Conservation (phyloP, 2,888 invertebrate genomes). For the Xestia sexstrigata region DNA sequence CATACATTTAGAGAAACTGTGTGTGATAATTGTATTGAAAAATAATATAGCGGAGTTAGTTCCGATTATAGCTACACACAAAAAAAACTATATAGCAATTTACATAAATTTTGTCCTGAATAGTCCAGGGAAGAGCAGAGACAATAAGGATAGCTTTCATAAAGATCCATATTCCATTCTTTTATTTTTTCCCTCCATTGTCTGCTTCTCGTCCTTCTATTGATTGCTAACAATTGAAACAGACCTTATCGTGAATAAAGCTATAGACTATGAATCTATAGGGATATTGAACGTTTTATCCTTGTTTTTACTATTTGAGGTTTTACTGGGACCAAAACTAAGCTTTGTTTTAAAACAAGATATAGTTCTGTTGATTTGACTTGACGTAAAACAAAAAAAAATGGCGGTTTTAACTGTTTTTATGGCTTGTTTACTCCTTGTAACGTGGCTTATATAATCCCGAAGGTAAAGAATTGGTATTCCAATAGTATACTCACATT, state of each 20-base stretch:
- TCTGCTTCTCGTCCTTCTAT: conserved; percentile 24
- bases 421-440: not conserved
- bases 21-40: no score
- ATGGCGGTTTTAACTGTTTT: not conserved
- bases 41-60: not conserved
- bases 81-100: not conserved
- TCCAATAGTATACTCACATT: not conserved
- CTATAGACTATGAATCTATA: conserved; percentile 13
- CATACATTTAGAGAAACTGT: not conserved
- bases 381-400: not conserved
- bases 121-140: conserved; percentile 8
- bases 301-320: not conserved
- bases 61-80: not conserved
- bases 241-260: conserved; percentile 24
- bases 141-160: conserved; percentile 17
- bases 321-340: not conserved
- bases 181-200: conserved; percentile 20
- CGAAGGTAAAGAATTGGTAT: not conserved
- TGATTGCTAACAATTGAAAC: conserved; percentile 24
- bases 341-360: not conserved
- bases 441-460: not conserved
- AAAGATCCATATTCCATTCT: conserved; percentile 15
- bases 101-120: not conserved
- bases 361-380: not conserved
- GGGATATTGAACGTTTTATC: conserved; percentile 22